Percentiles rank a stretch among this genome's conserved stretches.
phyloP scores from a whole-genome alignment of 2,888 invertebrate genomes.

The Mythimna albipuncta region DNA sequence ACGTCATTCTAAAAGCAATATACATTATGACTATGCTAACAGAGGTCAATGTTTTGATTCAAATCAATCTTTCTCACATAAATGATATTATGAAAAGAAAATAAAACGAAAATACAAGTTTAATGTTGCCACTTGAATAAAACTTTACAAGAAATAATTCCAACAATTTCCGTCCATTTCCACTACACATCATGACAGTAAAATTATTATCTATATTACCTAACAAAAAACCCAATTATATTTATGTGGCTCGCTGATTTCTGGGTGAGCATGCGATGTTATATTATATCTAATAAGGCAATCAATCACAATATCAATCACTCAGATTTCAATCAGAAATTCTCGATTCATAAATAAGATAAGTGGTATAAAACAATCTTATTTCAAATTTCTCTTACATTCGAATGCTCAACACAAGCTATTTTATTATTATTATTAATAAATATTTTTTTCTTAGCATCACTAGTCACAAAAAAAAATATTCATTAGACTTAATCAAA shows the following conservation, averaged over 20 bases:
- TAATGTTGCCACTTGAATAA: background rate
- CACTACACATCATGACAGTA: background rate
- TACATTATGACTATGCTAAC: background rate
- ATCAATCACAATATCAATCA: conserved; percentile 27
- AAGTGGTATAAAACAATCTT: background rate
- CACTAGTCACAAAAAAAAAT: too few relatives aligned
- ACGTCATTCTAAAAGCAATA: background rate
- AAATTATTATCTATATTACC: background rate
- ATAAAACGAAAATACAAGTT: too few relatives aligned
- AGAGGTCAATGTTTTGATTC: background rate
- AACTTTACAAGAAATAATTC: background rate
- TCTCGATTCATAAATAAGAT: background rate
- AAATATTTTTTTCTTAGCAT: background rate
- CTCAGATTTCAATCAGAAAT: conserved; percentile 14
- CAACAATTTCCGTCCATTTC: background rate
- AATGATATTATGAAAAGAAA: background rate
- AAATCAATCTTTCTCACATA: background rate
- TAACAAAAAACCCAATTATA: conserved; percentile 20
- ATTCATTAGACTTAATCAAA: too few relatives aligned
- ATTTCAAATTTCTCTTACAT: background rate
- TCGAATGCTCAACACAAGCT: background rate
- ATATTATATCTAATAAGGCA: conserved; percentile 18
- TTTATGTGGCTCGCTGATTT: conserved; percentile 11
- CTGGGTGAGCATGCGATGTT: conserved; percentile 18
- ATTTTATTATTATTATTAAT: too few relatives aligned